Percentiles rank a stretch among this genome's conserved stretches.
phyloP scores from a whole-genome alignment of 1,140 invertebrate species.

The Neodiprion pinetum region DNA sequence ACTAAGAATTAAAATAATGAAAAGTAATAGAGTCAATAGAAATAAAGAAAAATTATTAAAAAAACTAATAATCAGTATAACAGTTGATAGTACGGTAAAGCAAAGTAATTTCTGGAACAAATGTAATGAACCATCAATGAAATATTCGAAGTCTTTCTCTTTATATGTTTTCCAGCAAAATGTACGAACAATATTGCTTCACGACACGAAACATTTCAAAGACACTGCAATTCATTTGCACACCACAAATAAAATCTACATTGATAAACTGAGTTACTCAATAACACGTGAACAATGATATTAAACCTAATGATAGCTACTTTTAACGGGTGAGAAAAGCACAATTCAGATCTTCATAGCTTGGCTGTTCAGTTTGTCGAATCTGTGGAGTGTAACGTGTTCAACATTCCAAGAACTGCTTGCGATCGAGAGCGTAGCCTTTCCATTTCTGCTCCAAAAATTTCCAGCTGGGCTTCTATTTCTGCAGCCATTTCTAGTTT shows the following conservation, averaged over 20 bases:
- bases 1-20: background rate
- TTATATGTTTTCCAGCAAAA: too few species aligned
- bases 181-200: too few species aligned
- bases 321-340: background rate
- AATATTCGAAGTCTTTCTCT: too few species aligned
- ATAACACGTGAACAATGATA: background rate
- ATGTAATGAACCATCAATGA: too few species aligned
- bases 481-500: conserved; percentile 31
- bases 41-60: background rate
- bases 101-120: too few species aligned
- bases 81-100: background rate
- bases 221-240: too few species aligned
- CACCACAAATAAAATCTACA: background rate
- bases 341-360: background rate
- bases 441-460: conserved; percentile 46
- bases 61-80: background rate
- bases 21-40: background rate
- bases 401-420: conserved; percentile 44
- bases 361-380: conserved; percentile 31
- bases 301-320: background rate
- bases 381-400: conserved; percentile 41
- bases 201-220: too few species aligned
- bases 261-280: background rate
- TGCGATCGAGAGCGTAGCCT: conserved; percentile 44
- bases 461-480: conserved; percentile 46